phyloP scores from a whole-genome alignment of 1,140 invertebrate species.

The Drosophila arizonae region DNA sequence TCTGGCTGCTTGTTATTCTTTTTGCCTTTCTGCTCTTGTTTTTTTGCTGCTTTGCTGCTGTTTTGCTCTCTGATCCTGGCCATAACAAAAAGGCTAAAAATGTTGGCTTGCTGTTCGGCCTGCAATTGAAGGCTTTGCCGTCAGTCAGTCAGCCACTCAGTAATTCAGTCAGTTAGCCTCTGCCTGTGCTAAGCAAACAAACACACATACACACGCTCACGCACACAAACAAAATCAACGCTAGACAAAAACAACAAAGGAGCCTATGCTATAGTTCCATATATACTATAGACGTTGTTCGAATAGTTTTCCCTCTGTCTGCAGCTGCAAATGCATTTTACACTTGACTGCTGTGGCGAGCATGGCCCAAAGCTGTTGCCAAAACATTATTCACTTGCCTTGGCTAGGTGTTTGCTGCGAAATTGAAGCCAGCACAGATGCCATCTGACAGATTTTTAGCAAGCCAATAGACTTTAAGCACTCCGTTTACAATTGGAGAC shows the following conservation, averaged over 20 bases:
- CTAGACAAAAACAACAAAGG: constrained; percentile 63
- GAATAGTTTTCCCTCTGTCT: constrained; percentile 27
- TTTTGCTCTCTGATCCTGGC: constrained; percentile 54
- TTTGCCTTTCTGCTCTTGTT: constrained; percentile 21
- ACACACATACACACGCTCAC: too few species aligned
- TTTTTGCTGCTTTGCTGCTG: constrained; percentile 34
- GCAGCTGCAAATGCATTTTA: constrained; percentile 48
- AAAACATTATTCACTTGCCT: constrained; percentile 21
- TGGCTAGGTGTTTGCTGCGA: constrained; percentile 5
- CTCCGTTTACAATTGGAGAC: too few species aligned
- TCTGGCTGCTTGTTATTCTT: constrained; percentile 57
- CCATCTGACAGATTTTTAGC: background rate
- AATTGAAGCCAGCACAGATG: background rate
- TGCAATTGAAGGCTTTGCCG: constrained; percentile 78
- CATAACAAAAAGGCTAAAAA: constrained; percentile 77
- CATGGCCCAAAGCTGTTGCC: constrained; percentile 34
- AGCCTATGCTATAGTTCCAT: constrained; percentile 31
- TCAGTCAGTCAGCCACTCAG: constrained; percentile 44
- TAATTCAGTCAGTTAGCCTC: constrained; percentile 49
- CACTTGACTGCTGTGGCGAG: constrained; percentile 40
- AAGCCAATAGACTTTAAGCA: too few species aligned
- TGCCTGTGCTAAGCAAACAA: constrained; percentile 27
- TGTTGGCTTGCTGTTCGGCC: constrained; percentile 54
- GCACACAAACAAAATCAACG: constrained; percentile 50
- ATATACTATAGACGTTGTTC: constrained; percentile 7